Evolutionary conservation across 2,113 vertebrate genomes (phyloP), one percentile per base, ranked within the genome.

Genomic region (Merops nubicus): DNA sequence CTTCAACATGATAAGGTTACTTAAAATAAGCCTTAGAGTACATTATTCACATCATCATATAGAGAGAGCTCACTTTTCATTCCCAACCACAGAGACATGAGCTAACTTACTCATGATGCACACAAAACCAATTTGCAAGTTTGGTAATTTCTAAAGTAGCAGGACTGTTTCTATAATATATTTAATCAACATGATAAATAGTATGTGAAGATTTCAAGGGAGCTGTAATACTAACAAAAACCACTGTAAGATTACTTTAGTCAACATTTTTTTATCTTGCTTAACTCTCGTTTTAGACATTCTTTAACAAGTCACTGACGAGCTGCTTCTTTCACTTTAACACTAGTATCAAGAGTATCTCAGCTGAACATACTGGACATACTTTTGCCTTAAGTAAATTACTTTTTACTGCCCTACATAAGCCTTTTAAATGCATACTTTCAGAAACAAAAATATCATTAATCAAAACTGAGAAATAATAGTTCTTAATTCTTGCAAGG

Each of bases 1-100:
- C 75, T 91, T 94, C 75, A 96, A 93, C 83, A 83, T 92, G 76
- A 47, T 78, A 93, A 80, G 40, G 87, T 93, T 97, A 93, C 87
- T 48, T 69, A 97, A 91, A 96, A 64, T 73, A 96, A 96, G 90
- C 9, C 84, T 94, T 88, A 95, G 22, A 91, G 59, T 79, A 51
- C 84, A 84, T 82, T 94, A 85, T 54, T 28, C 29, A 91, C 88
- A 36, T 74, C 72, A 76, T n/a, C 26, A 20, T 16, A 20, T 74
- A 88, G 43, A 86, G 64, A 93, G 38, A 62, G 75, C 54, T 86
- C 43, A 43, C 12, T 28, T 75, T 28, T 50, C 15, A 40, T 33
- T 65, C 85, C 22, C 38, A 86, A 42, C 10, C 56, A 45, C n/a
- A 43, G 85, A 69, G 9, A 65, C 26, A 22, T 57, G 33, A 76